phyloP scores from a whole-genome alignment of 2,888 invertebrate genomes.

The Nomada ferruginata region DNA sequence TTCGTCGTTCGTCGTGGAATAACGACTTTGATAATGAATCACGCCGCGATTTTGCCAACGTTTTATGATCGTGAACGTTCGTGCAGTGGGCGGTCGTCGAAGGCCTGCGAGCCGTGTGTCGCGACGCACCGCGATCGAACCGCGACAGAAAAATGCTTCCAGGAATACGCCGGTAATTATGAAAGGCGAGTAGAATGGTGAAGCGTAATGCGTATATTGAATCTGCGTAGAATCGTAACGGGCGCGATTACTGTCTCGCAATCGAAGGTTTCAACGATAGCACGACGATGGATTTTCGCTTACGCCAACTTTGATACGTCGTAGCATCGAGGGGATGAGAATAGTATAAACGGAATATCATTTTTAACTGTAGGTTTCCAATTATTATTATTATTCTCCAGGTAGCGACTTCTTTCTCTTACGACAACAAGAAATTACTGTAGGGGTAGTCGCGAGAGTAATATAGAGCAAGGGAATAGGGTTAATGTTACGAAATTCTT shows the following conservation, averaged over 20 bases:
- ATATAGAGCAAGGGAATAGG: too few relatives aligned
- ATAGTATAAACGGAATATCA: too few relatives aligned
- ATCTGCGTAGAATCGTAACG: slow-evolving; percentile 9
- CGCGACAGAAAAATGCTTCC: slow-evolving; percentile 38
- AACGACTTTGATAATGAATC: slow-evolving; percentile 60
- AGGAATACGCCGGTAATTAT: slow-evolving; percentile 47
- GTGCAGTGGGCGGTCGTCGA: slow-evolving; percentile 55
- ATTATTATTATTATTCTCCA: too few relatives aligned
- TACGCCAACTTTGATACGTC: too few relatives aligned
- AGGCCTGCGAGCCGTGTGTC: slow-evolving; percentile 36
- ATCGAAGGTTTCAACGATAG: too few relatives aligned
- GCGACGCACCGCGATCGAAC: slow-evolving; percentile 42
- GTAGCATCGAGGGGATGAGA: too few relatives aligned
- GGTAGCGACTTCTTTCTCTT: too few relatives aligned
- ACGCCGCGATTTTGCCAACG: slow-evolving; percentile 51
- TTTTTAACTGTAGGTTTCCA: too few relatives aligned
- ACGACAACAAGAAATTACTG: too few relatives aligned
- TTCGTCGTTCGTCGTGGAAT: slow-evolving; percentile 16
- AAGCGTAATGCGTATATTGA: background rate
- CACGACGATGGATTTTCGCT: too few relatives aligned
- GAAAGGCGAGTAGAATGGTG: slow-evolving; percentile 27
- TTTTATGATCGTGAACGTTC: slow-evolving; percentile 56
- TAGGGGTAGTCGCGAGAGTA: too few relatives aligned
- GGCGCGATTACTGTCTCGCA: background rate
- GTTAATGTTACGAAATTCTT: too few relatives aligned